Evolutionary conservation across 2,888 invertebrate genomes (phyloP).

Genomic region (Ischnus inquisitorius): DNA sequence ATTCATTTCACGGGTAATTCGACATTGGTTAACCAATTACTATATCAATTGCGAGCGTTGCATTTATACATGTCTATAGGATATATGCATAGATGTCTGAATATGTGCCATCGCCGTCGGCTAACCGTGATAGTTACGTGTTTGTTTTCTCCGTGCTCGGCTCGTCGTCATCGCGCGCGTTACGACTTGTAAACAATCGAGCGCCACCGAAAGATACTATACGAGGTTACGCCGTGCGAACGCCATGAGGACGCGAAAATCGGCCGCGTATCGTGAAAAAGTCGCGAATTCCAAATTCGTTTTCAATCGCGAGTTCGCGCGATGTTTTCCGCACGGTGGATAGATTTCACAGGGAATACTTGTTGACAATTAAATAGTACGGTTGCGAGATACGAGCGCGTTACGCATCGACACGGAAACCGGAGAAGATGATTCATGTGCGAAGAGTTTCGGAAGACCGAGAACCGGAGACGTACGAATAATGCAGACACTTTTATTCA

Average conservation of each 20-base stretch:
- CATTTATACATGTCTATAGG: not conserved
- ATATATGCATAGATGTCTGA: not conserved
- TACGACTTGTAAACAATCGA: conserved; percentile 5
- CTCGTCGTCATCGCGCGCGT: not conserved
- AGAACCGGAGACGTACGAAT: not conserved
- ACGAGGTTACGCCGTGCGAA: not conserved
- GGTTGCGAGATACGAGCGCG: not conserved
- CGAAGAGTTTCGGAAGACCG: not conserved
- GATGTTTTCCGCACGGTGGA: not conserved
- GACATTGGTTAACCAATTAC: no score
- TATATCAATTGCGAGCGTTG: no score
- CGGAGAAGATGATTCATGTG: not conserved
- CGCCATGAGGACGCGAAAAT: not conserved
- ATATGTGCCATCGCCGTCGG: not conserved
- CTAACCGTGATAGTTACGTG: conserved; percentile 4
- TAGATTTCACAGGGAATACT: not conserved
- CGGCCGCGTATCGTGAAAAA: not conserved
- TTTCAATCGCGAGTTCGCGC: not conserved
- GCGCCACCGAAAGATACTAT: not conserved
- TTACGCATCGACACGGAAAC: not conserved
- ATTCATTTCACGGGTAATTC: not conserved
- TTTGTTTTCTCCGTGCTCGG: not conserved
- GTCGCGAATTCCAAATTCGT: not conserved
- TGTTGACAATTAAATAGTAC: no score
- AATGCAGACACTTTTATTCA: not conserved